These are phyloP conservation scores for Aphelinus certus DNA, from an alignment of 1,140 invertebrate genomes.

Conservation along the genomic window DNA sequence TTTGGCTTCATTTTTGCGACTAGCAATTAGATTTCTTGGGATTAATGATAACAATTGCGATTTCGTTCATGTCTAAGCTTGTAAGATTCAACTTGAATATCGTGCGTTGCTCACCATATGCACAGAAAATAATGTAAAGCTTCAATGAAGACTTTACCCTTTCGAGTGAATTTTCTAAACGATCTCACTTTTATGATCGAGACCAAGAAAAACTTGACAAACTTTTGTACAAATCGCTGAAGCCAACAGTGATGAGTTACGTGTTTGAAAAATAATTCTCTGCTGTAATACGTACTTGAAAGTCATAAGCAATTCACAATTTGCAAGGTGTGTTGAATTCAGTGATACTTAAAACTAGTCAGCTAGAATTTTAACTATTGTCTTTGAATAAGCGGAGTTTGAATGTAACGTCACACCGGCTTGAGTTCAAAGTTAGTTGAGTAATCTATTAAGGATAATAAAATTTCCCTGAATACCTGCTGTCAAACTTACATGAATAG, in stretches of 20 bases:
- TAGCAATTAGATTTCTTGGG: constrained; percentile 3
- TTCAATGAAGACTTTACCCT: neutral
- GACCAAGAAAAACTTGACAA: neutral
- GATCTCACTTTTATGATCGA: constrained; percentile 4
- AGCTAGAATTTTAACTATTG: constrained; percentile 46
- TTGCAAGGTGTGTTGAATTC: constrained; percentile 44
- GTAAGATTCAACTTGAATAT: neutral
- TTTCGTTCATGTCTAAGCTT: constrained; percentile 1
- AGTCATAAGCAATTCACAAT: constrained; percentile 35
- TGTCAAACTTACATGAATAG: neutral
- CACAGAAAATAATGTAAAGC: constrained; percentile 1
- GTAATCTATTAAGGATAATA: neutral
- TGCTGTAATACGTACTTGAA: constrained; percentile 14
- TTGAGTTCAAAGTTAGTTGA: neutral
- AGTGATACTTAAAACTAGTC: constrained; percentile 60
- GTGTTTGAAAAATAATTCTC: constrained; percentile 6
- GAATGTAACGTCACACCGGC: constrained; percentile 2
- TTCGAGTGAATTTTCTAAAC: neutral
- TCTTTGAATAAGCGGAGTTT: constrained; percentile 8
- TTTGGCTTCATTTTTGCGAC: neutral
- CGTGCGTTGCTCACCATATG: neutral
- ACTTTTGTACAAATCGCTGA: neutral
- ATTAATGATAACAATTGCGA: constrained; percentile 5
- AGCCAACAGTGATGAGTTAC: neutral
- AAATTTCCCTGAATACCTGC: neutral